Base-by-base conservation (phyloP, 1,140 invertebrate genomes). In the Cryptotermes secundus region DNA sequence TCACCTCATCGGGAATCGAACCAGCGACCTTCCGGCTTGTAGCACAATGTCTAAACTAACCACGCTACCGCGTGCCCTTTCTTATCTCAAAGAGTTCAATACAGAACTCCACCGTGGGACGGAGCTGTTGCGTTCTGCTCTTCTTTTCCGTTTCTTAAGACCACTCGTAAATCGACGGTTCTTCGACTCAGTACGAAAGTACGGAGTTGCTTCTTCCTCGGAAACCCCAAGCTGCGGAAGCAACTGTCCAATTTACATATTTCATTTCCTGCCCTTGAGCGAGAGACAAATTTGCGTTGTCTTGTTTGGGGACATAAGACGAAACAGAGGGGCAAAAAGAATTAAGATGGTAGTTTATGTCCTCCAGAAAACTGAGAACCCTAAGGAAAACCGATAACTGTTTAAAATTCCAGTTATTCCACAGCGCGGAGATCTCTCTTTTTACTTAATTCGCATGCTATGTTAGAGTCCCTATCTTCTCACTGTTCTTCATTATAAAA, bases 321-420 rank as follows among this genome's bases (percentile, higher is more conserved):
- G 59, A 72, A 72, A 31, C 59, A 31, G 1, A 22, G 26, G 59
- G 59, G 59, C 7, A 16, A 72, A n/a, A 72, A 72, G 59, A 72
- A 72, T 72, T 72, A 72, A 72, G 59, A 72, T 1, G 19, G 59
- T 72, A 72, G n/a, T 72, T 72, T 72, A 72, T 72, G 59, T n/a
- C 59, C 26, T 31, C n/a, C n/a, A 72, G 59, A 31, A 26, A 72
- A 72, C 26, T 31, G 26, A 72, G n/a, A 72, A 72, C n/a, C 59
- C 26, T 4, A 72, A 10, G 9, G 59, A 72, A 72, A 72, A 3
- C 59, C 59, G 16, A 72, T 72, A 72, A n/a, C n/a, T 72, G 59
- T 72, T 72, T 72, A 72, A 72, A 72, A 72, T 72, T 72, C 59
- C 14, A 72, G 59, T 72, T 72, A 72, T 72, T 72, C 59, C n/a